These are phyloP conservation scores for Bombylius discolor DNA, from an alignment of 2,888 invertebrate genomes.

Conservation along the genomic window DNA sequence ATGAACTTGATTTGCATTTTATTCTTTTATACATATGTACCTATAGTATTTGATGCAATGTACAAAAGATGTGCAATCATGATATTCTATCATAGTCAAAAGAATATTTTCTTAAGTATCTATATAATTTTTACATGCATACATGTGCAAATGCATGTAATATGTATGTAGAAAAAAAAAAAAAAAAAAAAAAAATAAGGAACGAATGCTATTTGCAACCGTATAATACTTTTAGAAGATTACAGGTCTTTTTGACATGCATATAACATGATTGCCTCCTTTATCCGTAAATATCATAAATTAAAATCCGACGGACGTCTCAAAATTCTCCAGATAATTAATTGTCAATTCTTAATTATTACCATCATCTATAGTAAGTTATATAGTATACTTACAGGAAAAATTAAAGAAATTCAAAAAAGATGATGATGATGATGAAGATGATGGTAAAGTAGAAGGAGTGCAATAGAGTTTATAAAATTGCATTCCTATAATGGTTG, in stretches of 20 bases:
- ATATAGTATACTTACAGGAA: too few species aligned
- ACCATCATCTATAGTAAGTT: background rate
- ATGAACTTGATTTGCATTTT: background rate
- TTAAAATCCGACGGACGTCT: background rate
- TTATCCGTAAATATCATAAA: background rate
- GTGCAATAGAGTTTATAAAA: too few species aligned
- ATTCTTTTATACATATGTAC: background rate
- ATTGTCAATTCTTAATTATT: constrained; percentile 6
- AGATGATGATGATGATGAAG: background rate
- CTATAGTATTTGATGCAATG: too few species aligned
- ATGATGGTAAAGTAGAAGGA: background rate
- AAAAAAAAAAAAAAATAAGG: background rate
- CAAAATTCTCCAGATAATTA: constrained; percentile 5
- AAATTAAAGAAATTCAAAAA: too few species aligned
- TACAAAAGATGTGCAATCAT: too few species aligned
- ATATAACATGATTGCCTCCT: background rate
- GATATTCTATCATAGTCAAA: too few species aligned
- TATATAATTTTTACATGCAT: too few species aligned
- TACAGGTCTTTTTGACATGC: background rate
- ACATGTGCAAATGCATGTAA: background rate
- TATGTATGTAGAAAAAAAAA: too few species aligned
- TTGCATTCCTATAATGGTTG: too few species aligned
- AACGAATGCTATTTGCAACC: background rate
- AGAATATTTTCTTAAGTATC: too few species aligned
- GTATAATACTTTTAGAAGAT: background rate